Evolutionary conservation across 2,113 vertebrate species (phyloP).

Genomic region (Chionodraco myersi): DNA sequence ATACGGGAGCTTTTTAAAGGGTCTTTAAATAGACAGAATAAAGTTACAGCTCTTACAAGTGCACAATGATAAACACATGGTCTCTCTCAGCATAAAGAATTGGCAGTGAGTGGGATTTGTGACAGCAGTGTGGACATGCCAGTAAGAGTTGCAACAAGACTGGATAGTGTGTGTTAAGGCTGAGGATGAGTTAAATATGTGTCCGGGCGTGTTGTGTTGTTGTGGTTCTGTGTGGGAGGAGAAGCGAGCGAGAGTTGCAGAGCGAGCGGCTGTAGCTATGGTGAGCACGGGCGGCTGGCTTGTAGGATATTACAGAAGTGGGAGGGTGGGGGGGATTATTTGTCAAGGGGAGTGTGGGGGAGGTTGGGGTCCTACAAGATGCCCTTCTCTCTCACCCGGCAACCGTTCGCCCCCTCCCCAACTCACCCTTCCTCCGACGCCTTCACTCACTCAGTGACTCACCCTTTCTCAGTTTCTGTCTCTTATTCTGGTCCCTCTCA

Average conservation of each 20-base stretch:
- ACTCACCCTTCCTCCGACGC: constrained; percentile 36
- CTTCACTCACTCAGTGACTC: constrained; percentile 65
- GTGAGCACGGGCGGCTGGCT: constrained; percentile 71
- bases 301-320: constrained; percentile 68
- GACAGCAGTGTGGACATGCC: not conserved
- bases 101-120: constrained; percentile 1
- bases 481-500: constrained; percentile 51
- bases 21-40: not conserved
- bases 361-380: constrained; percentile 80
- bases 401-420: constrained; percentile 66
- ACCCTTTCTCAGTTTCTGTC: constrained; percentile 40
- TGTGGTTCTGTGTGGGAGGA: constrained; percentile 73
- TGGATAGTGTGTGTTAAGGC: constrained; percentile 30
- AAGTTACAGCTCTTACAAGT: not conserved
- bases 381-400: constrained; percentile 82
- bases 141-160: constrained; percentile 3
- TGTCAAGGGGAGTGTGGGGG: constrained; percentile 68
- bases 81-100: not conserved
- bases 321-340: constrained; percentile 59
- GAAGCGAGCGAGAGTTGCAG: constrained; percentile 63
- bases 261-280: constrained; percentile 78
- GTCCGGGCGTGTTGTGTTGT: constrained; percentile 55
- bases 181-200: constrained; percentile 67
- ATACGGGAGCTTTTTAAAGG: not conserved
- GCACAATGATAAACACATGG: not conserved